Evolutionary conservation across 2,888 invertebrate genomes (phyloP), one percentile per base, ranked within the genome.

Genomic region (Drosophila lutescens): DNA sequence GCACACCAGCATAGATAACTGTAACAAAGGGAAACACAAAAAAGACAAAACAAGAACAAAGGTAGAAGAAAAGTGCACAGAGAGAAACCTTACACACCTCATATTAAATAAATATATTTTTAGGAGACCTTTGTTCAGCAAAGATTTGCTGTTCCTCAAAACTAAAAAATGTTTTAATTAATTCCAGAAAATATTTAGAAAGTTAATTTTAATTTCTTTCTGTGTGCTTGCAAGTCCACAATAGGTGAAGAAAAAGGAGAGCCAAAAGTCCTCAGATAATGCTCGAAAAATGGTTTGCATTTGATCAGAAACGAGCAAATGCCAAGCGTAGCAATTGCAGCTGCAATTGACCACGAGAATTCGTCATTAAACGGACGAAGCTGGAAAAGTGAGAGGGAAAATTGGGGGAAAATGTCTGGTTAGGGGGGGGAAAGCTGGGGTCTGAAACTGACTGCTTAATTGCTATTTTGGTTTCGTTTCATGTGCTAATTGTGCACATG

Each of bases 381-480:
- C 40, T 23, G 26, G 17, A 36, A 49, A 43, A 63, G 10, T 9
- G 10, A 43, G 44, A 7, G 34, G 43, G 12, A 20, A 49, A 65
- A 20, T 2, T 7, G 30, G 12, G 12, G 44, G 38, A 54, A 68
- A 40, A 8, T 26, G 32, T 10, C 30, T 1, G 65, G 10, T 8
- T 38, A 13, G 13, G 6, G 3, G 10, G n/a, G 32, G 10, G 7
- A 3, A 32, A 10, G 9, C 20, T 20, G 41, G 10, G 43, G 20
- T 34, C 23, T 32, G 12, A 60, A 59, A 38, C 36, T 40, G 34
- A 58, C 44, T 50, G 60, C 60, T 58, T 71, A 60, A 67, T 71
- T 67, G 67, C 72, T 36, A 71, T 67, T 67, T 72, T 71, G 41
- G 10, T 58, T 56, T 71, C 23, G 72, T 67, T 71, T 71, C 60